Conservation (phyloP, 2,888 invertebrate genomes). For the Synanthedon andrenaeformis region DNA sequence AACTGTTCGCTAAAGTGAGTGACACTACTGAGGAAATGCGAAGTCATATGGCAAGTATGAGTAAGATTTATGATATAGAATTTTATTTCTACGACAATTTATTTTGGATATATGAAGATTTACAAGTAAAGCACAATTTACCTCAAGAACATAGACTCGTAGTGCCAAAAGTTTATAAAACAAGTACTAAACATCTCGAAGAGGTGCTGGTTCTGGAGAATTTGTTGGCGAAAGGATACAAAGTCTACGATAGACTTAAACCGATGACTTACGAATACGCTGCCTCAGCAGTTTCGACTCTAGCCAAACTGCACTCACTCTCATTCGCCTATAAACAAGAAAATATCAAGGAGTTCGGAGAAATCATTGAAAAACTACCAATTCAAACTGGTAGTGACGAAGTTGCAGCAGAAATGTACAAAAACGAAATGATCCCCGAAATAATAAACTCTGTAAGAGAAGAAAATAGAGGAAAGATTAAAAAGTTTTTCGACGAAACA, state of each 20-base stretch:
- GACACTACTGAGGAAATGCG: slow-evolving; percentile 27
- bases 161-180: slow-evolving; percentile 14
- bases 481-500: not conserved
- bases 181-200: slow-evolving; percentile 4
- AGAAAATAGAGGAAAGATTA: not conserved
- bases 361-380: slow-evolving; percentile 1
- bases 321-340: slow-evolving; percentile 27
- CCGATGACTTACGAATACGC: slow-evolving; percentile 26
- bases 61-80: slow-evolving; percentile 4
- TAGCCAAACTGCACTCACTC: slow-evolving; percentile 34
- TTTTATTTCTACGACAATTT: slow-evolving; percentile 3
- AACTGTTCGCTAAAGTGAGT: slow-evolving; percentile 37
- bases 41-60: slow-evolving; percentile 9
- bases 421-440: not conserved
- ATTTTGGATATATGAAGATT: not conserved
- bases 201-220: slow-evolving; percentile 23
- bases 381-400: not conserved
- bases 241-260: slow-evolving; percentile 19
- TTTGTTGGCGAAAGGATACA: slow-evolving; percentile 20
- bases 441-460: not conserved
- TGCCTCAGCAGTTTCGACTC: slow-evolving; percentile 13
- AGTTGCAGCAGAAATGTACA: not conserved
- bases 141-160: slow-evolving; percentile 5
- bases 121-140: slow-evolving; percentile 8
- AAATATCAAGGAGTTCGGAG: slow-evolving; percentile 19